These are phyloP conservation scores for Rhinolophus sinicus DNA, from an alignment of 2,113 vertebrate species.

Conservation along the genomic window DNA sequence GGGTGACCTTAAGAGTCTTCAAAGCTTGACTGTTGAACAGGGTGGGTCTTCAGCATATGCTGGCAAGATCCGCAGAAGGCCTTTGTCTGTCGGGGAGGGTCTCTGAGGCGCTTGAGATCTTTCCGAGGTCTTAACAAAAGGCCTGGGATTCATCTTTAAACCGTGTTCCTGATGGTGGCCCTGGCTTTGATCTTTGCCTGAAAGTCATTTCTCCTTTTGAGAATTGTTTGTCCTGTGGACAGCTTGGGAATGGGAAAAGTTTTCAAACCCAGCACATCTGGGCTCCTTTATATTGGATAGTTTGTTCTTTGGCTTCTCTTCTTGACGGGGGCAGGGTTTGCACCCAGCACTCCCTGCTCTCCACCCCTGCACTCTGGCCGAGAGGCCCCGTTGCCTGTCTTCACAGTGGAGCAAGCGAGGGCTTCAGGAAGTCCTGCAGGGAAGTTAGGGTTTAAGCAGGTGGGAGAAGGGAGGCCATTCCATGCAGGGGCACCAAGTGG, in stretches of 20 bases:
- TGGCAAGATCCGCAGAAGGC: neutral
- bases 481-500: neutral
- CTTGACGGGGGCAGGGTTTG: neutral
- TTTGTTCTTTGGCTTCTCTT: neutral
- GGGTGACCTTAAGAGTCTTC: neutral
- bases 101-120: neutral
- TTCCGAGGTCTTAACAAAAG: neutral
- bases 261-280: neutral
- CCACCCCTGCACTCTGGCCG: neutral
- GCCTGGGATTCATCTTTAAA: neutral
- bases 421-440: neutral
- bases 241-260: neutral
- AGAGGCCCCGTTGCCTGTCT: neutral
- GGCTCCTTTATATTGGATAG: neutral
- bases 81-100: neutral
- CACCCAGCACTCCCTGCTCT: neutral
- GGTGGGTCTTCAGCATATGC: neutral
- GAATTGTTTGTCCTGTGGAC: neutral
- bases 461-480: neutral
- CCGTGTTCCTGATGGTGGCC: neutral
- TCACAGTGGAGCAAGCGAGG: neutral
- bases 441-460: neutral
- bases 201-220: neutral
- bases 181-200: neutral
- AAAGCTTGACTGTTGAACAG: neutral